Evolutionary conservation across 2,888 invertebrate species (phyloP).

Genomic region (Lycaena phlaeas): DNA sequence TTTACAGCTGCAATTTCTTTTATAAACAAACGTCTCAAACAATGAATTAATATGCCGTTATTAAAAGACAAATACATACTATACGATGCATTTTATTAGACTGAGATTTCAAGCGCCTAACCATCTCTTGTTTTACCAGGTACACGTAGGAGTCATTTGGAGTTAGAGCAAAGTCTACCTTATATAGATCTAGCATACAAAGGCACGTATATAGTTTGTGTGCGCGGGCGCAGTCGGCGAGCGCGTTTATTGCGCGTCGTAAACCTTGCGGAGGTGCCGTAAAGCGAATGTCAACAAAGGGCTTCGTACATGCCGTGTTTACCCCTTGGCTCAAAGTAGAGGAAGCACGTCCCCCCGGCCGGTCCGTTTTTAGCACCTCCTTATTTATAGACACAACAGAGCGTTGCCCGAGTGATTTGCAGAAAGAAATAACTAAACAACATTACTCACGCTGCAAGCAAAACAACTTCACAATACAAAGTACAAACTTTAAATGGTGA

Average conservation of each 20-base stretch:
- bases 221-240: conserved; percentile 14
- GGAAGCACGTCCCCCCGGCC: conserved; percentile 66
- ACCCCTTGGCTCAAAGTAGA: conserved; percentile 65
- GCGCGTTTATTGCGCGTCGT: conserved; percentile 44
- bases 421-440: conserved; percentile 57
- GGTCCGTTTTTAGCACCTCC: conserved; percentile 70
- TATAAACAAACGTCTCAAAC: conserved; percentile 5
- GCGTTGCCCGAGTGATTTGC: conserved; percentile 55
- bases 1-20: conserved; percentile 6
- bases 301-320: conserved; percentile 56
- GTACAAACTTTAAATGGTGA: too few relatives aligned
- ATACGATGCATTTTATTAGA: too few relatives aligned
- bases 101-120: too few relatives aligned
- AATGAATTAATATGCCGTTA: not conserved
- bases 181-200: too few relatives aligned
- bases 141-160: too few relatives aligned
- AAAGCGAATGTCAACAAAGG: conserved; percentile 67
- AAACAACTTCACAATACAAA: conserved; percentile 20
- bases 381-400: conserved; percentile 66
- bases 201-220: too few relatives aligned
- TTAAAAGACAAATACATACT: not conserved
- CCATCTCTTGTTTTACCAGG: too few relatives aligned
- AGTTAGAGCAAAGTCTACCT: too few relatives aligned
- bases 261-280: conserved; percentile 48
- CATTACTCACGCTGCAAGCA: conserved; percentile 33